Conservation (phyloP, 2,113 vertebrate species). For the Odontophorus gujanensis region DNA sequence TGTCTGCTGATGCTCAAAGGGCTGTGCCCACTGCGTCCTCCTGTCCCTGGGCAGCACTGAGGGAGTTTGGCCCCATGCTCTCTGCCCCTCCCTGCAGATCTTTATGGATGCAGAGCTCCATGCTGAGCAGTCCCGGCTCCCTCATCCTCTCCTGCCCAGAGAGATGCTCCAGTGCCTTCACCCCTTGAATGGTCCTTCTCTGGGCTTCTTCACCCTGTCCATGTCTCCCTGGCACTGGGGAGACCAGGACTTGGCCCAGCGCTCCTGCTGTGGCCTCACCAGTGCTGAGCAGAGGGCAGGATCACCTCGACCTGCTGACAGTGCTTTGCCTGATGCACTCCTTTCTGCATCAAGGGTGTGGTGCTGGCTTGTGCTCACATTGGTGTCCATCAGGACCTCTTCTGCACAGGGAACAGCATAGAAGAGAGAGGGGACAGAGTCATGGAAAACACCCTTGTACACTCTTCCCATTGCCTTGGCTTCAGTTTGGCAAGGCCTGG, state of each 20-base stretch:
- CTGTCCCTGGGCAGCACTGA: neutral
- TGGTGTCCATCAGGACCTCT: neutral
- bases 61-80: neutral
- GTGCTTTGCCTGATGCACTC: neutral
- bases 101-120: too few species aligned
- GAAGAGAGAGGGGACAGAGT: neutral
- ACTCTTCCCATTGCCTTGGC: neutral
- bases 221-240: too few species aligned
- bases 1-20: neutral
- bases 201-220: too few species aligned
- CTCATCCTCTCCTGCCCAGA: too few species aligned
- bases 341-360: accelerated
- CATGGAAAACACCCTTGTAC: too few species aligned
- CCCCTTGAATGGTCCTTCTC: too few species aligned
- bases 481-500: accelerated
- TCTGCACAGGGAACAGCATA: neutral
- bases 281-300: neutral
- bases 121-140: too few species aligned
- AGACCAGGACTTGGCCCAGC: too few species aligned
- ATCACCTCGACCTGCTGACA: neutral
- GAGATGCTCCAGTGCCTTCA: too few species aligned
- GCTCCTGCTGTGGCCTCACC: too few species aligned
- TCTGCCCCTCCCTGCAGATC: too few species aligned
- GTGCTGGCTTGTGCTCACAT: neutral
- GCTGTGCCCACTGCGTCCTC: neutral